Evolutionary conservation across 2,113 vertebrate species (phyloP).

Genomic region (cattle (Bos taurus)): ARS-UCD2.0 NC_037344.1:22061001-22061500

Average conservation of each 20-base stretch:
- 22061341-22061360: not conserved
- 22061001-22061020: not conserved
- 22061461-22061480: not conserved
- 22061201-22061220: not conserved
- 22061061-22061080: not conserved
- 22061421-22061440: not conserved
- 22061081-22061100: not conserved
- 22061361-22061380: not conserved
- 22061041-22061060: rapidly evolving
- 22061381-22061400: not conserved
- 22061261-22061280: not conserved
- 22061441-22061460: not conserved
- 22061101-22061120: not conserved
- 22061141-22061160: not conserved
- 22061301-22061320: not conserved
- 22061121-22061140: not conserved
- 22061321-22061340: not conserved
- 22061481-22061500: not conserved
- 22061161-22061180: not conserved
- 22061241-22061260: not conserved
- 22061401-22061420: not conserved
- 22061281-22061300: not conserved
- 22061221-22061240: not conserved
- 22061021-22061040: not conserved
- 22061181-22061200: not conserved